Evolutionary conservation across 2,113 vertebrate species (phyloP).

Genomic region (Crotalus viridis): DNA sequence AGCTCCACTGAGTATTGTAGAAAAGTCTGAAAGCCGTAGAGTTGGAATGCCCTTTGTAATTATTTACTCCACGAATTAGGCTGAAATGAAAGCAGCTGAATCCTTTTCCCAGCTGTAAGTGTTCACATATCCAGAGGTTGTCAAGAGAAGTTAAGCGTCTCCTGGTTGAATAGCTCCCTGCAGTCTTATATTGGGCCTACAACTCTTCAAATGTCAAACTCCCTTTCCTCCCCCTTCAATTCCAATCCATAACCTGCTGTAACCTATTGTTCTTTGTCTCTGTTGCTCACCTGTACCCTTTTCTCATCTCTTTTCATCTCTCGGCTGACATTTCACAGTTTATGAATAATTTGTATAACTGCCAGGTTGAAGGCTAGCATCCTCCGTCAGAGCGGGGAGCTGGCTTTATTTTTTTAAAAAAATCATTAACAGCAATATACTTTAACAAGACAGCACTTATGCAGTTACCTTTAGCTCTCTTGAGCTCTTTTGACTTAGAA

Average conservation of each 20-base stretch:
- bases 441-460: constrained; percentile 27
- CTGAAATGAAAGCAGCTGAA: neutral
- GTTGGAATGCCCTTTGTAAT: neutral
- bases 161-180: constrained; percentile 31
- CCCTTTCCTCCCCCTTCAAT: neutral
- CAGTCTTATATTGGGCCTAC: constrained; percentile 25
- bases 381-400: constrained; percentile 34
- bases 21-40: neutral
- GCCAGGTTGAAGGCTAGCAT: constrained; percentile 30
- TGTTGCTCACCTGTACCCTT: constrained; percentile 46
- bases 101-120: neutral
- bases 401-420: constrained; percentile 25
- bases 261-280: constrained; percentile 26
- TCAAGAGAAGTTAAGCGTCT: constrained; percentile 11
- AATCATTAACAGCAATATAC: constrained; percentile 37
- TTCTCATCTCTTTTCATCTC: constrained; percentile 31
- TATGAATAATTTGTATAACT: constrained; percentile 60
- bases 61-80: neutral
- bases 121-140: neutral
- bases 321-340: constrained; percentile 52
- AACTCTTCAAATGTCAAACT: constrained; percentile 42
- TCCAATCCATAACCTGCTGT: constrained; percentile 24
- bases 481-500: constrained; percentile 19
- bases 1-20: neutral
- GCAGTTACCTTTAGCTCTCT: neutral